Conservation (phyloP, 2,113 vertebrate genomes). For the Gymnobelideus leadbeateri region DNA sequence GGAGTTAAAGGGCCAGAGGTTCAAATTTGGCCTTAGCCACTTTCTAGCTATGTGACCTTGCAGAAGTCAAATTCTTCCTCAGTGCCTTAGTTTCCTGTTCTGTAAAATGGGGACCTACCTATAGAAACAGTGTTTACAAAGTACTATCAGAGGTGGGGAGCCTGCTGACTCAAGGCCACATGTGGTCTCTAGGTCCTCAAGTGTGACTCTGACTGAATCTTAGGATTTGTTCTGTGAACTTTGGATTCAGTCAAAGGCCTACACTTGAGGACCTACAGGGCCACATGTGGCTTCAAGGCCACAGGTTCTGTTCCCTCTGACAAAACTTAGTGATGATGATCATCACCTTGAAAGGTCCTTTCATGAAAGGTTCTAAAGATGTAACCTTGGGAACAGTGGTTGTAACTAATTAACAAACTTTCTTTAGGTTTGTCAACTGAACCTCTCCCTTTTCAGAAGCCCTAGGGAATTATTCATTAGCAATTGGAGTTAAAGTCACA, state of each 20-base stretch:
- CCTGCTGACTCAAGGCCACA: no score
- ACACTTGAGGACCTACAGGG: no score
- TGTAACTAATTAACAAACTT: background rate
- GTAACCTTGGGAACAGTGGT: background rate
- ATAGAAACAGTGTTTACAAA: background rate
- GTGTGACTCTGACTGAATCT: no score
- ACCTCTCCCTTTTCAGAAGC: background rate
- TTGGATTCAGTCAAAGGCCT: no score
- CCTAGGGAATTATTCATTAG: background rate
- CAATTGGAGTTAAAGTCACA: background rate
- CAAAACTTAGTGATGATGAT: background rate
- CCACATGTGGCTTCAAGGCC: no score
- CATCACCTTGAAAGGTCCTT: background rate
- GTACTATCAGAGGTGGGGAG: background rate
- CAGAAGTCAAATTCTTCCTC: background rate
- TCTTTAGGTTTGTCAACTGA: background rate
- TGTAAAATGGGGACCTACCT: background rate
- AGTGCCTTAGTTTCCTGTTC: background rate
- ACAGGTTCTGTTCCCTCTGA: background rate
- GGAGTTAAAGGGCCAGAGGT: background rate
- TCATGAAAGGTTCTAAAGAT: background rate
- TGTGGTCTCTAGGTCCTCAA: no score
- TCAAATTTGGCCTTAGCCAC: background rate
- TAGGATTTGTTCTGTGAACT: no score
- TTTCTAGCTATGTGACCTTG: background rate